A percentile compares a stretch with the other conserved stretches of the same genome.
Evolutionary conservation across 2,797 vertebrate genomes (phyloP).

Genomic region (Poecilia gillii): DNA sequence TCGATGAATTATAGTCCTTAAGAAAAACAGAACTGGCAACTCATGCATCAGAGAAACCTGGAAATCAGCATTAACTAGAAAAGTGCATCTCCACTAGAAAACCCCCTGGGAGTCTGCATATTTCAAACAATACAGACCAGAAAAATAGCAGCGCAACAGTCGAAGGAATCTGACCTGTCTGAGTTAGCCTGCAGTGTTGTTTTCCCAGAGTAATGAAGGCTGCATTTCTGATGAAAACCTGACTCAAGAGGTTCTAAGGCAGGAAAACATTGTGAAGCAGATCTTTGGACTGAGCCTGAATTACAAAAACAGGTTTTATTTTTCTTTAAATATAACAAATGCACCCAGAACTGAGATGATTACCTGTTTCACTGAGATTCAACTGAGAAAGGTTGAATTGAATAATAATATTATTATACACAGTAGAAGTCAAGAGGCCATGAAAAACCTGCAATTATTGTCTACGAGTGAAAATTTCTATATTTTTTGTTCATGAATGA

Average conservation of each 20-base stretch:
- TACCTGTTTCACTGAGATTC: conserved; percentile 16
- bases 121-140: neutral
- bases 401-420: neutral
- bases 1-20: neutral
- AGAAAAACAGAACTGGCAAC: neutral
- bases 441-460: neutral
- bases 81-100: neutral
- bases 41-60: neutral
- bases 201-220: conserved; percentile 29
- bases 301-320: conserved; percentile 6
- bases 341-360: conserved; percentile 9
- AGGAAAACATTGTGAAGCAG: conserved; percentile 13
- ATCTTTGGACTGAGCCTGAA: conserved; percentile 2
- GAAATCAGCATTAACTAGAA: neutral
- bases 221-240: conserved; percentile 51
- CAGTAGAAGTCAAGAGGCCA: neutral
- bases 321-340: conserved; percentile 31
- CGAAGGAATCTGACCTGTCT: conserved; percentile 12
- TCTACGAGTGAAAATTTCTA: neutral
- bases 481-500: neutral
- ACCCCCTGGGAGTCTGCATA: neutral
- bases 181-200: conserved; percentile 7
- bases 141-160: neutral
- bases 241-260: conserved; percentile 31
- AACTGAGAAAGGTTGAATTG: neutral